A percentile compares a stretch with the other conserved stretches of the same genome.
phyloP scores from a whole-genome alignment of 2,113 vertebrate genomes.

The Pipra filicauda region DNA sequence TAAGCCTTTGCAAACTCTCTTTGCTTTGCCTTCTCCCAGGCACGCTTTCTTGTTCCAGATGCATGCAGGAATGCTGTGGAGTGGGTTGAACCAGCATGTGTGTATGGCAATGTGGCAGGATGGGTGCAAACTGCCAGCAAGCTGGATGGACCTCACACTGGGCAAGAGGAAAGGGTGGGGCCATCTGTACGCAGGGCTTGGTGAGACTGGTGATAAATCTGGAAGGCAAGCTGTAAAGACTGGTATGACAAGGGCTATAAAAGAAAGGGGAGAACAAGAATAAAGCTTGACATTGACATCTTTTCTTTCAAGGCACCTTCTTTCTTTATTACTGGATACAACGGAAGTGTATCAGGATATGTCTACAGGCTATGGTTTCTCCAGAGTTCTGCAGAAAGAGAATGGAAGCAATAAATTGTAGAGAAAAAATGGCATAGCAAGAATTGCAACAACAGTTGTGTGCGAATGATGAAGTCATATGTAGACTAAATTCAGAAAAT shows the following conservation, averaged over 20 bases:
- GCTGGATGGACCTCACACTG: not conserved
- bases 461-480: not conserved
- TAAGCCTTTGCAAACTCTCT: not conserved
- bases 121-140: not conserved
- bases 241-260: not conserved
- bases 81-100: not conserved
- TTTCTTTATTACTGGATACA: not conserved
- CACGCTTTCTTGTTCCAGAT: not conserved
- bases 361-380: not conserved
- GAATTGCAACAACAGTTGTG: not conserved
- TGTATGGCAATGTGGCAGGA: not conserved
- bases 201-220: not conserved
- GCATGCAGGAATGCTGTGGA: not conserved
- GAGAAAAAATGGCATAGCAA: not conserved
- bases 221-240: not conserved
- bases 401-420: not conserved
- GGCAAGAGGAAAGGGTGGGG: not conserved
- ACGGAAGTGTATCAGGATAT: not conserved
- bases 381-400: not conserved
- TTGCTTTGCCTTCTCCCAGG: not conserved
- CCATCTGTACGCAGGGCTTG: not conserved
- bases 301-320: not conserved
- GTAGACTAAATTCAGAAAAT: conserved; percentile 2
- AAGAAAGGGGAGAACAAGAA: not conserved
- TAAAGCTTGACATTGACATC: not conserved